Percentiles rank a stretch among this genome's conserved stretches.
phyloP scores from a whole-genome alignment of 2,797 vertebrate species.

The Somateria mollissima region DNA sequence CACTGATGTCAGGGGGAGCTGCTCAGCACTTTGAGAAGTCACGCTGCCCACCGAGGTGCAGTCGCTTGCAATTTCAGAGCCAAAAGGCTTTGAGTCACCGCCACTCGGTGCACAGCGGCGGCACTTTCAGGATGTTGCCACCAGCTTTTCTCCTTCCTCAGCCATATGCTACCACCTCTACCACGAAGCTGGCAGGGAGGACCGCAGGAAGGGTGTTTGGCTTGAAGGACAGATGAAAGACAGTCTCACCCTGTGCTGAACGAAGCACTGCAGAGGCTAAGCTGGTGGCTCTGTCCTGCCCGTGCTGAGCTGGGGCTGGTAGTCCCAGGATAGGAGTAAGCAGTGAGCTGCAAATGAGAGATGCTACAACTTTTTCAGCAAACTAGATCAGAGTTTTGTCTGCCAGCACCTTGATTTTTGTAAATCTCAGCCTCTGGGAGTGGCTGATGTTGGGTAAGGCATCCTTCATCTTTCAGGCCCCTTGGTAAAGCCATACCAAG shows the following conservation, averaged over 20 bases:
- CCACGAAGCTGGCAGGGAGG: not conserved
- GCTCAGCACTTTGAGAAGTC: not conserved
- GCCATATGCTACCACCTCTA: not conserved
- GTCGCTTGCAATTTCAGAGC: not conserved
- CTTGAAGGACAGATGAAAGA: not conserved
- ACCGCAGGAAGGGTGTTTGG: not conserved
- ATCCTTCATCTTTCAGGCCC: not conserved
- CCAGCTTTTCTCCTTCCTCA: not conserved
- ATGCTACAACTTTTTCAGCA: not conserved
- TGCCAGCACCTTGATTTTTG: conserved; percentile 34
- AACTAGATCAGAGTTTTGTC: conserved; percentile 1
- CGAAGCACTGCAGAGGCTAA: not conserved
- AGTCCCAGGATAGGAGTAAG: not conserved
- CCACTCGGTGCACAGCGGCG: not conserved
- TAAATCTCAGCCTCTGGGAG: conserved; percentile 12
- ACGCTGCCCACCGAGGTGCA: not conserved
- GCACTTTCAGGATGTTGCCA: not conserved
- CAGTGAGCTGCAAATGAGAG: not conserved
- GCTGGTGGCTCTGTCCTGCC: not conserved
- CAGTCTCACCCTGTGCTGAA: not conserved
- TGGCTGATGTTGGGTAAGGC: not conserved
- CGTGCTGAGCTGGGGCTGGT: fast-evolving
- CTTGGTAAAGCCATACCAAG: not conserved
- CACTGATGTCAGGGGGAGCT: not conserved
- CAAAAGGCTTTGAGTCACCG: conserved; percentile 47